Evolutionary conservation across 2,113 vertebrate genomes (phyloP).

Genomic region (Lampris megalopsis): DNA sequence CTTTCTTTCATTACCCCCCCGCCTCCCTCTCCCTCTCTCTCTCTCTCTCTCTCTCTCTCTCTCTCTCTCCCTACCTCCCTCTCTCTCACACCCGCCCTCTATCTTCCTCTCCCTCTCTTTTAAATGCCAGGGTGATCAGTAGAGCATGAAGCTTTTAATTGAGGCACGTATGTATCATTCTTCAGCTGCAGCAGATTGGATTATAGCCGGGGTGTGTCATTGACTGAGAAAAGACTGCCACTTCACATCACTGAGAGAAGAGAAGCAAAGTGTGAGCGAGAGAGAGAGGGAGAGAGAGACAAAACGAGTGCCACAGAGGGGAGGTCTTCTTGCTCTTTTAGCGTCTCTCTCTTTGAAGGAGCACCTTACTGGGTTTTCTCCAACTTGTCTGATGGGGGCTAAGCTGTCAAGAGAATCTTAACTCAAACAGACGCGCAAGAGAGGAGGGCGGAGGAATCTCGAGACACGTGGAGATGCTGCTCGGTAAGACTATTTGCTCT

Average conservation of each 20-base stretch:
- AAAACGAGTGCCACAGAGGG: background rate
- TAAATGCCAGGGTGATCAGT: constrained; percentile 66
- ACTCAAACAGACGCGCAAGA: constrained; percentile 31
- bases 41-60: constrained; percentile 46
- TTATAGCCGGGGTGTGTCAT: constrained; percentile 52
- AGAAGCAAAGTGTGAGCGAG: constrained; percentile 21
- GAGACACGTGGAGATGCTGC: constrained; percentile 71
- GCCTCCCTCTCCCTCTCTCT: constrained; percentile 19
- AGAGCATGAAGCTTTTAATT: constrained; percentile 75
- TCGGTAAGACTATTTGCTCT: constrained; percentile 67
- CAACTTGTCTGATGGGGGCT: constrained; percentile 63
- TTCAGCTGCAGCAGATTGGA: constrained; percentile 65
- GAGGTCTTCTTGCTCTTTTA: background rate
- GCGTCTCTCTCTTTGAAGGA: constrained; percentile 10
- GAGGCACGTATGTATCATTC: constrained; percentile 65
- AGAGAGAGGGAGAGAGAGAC: constrained; percentile 16
- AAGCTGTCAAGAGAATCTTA: constrained; percentile 31
- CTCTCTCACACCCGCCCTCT: constrained; percentile 1
- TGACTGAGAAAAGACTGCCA: constrained; percentile 46
- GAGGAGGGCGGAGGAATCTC: constrained; percentile 40
- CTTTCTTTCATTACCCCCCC: background rate
- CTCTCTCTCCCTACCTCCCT: background rate
- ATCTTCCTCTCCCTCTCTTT: constrained; percentile 29
- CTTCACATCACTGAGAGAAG: constrained; percentile 33
- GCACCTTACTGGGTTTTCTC: constrained; percentile 44